Conservation (phyloP, 2,113 vertebrate genomes). For the Scomber scombrus region DNA sequence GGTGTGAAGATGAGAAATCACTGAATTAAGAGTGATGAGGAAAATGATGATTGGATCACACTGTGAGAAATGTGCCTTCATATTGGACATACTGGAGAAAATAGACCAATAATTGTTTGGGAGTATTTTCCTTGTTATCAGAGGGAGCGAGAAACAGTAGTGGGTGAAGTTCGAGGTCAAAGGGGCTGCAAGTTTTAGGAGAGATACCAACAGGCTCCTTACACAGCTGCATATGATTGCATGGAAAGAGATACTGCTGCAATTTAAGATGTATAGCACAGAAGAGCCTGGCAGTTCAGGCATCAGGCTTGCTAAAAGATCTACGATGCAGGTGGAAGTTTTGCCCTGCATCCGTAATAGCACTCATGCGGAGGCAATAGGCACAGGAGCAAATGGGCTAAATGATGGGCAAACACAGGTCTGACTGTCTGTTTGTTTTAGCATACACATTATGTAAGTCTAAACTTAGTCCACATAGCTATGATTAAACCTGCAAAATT, state of each 20-base stretch:
- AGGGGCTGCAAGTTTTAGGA: not conserved
- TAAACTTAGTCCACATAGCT: no score
- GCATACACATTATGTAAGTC: no score
- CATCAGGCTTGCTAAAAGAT: no score
- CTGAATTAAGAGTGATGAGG: constrained; percentile 21
- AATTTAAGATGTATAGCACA: not conserved
- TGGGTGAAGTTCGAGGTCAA: not conserved
- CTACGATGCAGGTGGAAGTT: no score
- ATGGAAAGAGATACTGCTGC: not conserved
- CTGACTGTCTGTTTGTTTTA: no score
- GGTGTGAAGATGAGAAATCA: not conserved
- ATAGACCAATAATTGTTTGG: not conserved
- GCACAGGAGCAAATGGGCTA: no score
- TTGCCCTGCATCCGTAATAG: no score
- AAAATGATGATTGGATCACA: constrained; percentile 7
- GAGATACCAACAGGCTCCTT: not conserved
- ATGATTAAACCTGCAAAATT: no score
- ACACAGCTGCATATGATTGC: not conserved
- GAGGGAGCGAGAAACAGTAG: not conserved
- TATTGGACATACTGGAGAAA: not conserved
- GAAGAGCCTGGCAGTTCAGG: not conserved
- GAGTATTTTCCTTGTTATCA: not conserved
- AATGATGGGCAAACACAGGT: no score
- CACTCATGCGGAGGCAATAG: no score
- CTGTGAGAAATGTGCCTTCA: constrained; percentile 6